These are phyloP conservation scores for Labeo calbasu DNA, from an alignment of 2,797 vertebrate species.

Conservation along the genomic window DNA sequence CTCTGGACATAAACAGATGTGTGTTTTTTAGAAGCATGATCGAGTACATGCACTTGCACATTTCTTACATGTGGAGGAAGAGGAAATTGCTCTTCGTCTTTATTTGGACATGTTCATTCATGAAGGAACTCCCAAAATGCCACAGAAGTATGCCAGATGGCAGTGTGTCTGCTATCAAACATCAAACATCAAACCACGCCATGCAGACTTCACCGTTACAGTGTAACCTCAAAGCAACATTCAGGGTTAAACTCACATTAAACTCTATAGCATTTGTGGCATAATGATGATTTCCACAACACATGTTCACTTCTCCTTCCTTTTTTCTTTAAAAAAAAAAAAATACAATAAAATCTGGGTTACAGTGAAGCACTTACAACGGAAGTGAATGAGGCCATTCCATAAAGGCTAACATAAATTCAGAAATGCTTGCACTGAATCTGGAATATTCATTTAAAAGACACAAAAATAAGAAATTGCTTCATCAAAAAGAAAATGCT, in stretches of 20 bases:
- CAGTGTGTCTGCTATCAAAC: slow-evolving; percentile 14
- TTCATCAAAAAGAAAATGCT: not conserved
- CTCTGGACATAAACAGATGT: slow-evolving; percentile 57
- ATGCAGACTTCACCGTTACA: not conserved
- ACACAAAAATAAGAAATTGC: not conserved
- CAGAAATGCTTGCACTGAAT: not conserved
- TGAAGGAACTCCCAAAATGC: not conserved
- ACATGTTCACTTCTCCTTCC: not conserved
- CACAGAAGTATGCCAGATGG: slow-evolving; percentile 23
- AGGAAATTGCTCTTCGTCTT: slow-evolving; percentile 14
- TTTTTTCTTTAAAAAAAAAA: not conserved
- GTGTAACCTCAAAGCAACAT: not conserved
- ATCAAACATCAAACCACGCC: slow-evolving; percentile 9
- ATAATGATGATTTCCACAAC: not conserved
- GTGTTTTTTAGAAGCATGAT: slow-evolving; percentile 18
- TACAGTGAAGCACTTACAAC: not conserved
- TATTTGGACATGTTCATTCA: slow-evolving; percentile 33
- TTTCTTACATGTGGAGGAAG: not conserved
- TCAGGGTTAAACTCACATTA: too few species aligned
- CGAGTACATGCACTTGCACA: slow-evolving; percentile 3
- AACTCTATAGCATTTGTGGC: not conserved
- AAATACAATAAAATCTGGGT: not conserved
- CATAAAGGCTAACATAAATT: not conserved
- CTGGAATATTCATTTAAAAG: not conserved
- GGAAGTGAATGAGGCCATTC: not conserved